Evolutionary conservation across 2,888 invertebrate species (phyloP).

Genomic region (Drosophila macrospina): DNA sequence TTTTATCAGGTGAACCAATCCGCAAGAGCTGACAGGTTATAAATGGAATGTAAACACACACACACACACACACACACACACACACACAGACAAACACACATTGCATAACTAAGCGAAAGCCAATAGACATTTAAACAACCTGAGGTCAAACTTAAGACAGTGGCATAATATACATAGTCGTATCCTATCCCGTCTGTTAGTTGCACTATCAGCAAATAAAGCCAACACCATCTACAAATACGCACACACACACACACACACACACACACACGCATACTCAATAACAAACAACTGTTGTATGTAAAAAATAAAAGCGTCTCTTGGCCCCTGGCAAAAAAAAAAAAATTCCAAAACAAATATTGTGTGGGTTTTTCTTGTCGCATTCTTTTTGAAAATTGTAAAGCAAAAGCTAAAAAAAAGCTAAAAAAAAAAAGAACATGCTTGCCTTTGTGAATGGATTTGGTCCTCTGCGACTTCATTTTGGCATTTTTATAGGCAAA

Average conservation of each 20-base stretch:
- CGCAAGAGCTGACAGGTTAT: not conserved
- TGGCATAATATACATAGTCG: conserved; percentile 26
- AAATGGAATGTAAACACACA: not conserved
- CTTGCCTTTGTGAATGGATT: conserved; percentile 49
- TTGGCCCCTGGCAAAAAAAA: conserved; percentile 43
- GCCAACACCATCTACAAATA: conserved; percentile 49
- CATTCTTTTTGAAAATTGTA: conserved; percentile 36
- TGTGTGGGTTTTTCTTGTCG: conserved; percentile 38
- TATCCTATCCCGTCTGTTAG: conserved; percentile 39
- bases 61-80: conserved; percentile 7
- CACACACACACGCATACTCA: not conserved
- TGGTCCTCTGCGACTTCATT: conserved; percentile 52
- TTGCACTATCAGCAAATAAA: conserved; percentile 63
- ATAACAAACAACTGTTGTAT: conserved; percentile 30
- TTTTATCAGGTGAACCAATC: conserved; percentile 27
- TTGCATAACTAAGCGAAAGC: conserved; percentile 34
- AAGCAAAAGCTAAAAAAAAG: conserved; percentile 14
- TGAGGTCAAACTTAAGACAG: conserved; percentile 29
- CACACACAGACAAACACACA: not conserved
- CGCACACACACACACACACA: conserved; percentile 23
- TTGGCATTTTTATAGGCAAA: conserved; percentile 61
- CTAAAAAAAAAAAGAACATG: conserved; percentile 16
- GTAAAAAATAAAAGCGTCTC: conserved; percentile 33
- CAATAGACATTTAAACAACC: conserved; percentile 52
- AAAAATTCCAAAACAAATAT: conserved; percentile 51